Base-by-base conservation (phyloP, 2,797 vertebrate species). In the Sphenopsis melanotis region DNA sequence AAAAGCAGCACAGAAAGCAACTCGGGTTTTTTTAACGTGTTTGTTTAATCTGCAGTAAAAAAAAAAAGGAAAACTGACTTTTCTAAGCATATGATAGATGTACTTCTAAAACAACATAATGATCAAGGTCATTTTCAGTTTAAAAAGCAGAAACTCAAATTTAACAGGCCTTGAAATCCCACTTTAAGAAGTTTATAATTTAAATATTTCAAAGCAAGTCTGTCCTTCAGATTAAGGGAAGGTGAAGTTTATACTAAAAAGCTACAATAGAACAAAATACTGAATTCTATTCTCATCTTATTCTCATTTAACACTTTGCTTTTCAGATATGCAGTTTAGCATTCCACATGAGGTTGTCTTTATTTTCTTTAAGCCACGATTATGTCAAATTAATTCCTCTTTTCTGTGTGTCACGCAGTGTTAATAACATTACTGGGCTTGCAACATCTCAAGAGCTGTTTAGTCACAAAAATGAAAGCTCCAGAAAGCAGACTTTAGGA, bases 21-120 rank as follows among this genome's bases (percentile, higher is more conserved):
- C 42, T 55, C 30, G 37, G 2, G 0, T 50, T 90, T 88, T 90
- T 93, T 83, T 34, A 85, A 81, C 18, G 17, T 90, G 68, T 87
- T 85, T 87, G 49, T 97, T 97, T 97, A 97, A 93, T 95, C 84
- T 92, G 89, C 92, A 83, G 36, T 94, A 12, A 82, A 94, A 96
- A 96, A 93, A 30, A 65, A 88, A 84, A 50, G 39, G 29, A 63
- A 92, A 94, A 15, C 30, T 1, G 14, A 87, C 75, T 84, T 89
- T 82, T 81, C 91, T 95, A 93, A 95, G 91, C 87, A 16, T 89
- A 87, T 47, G 70, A 89, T 65, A 81, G 82, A 69, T 21, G 4
- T 91, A 55, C 82, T 94, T 81, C 91, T 95, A 93, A 85, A 93
- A 79, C 81, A 93, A 87, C 83, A 49, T 69, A 81, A 86, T 29